These are phyloP conservation scores for Ormyrus labotus DNA, from an alignment of 2,888 invertebrate genomes.

Conservation along the genomic window DNA sequence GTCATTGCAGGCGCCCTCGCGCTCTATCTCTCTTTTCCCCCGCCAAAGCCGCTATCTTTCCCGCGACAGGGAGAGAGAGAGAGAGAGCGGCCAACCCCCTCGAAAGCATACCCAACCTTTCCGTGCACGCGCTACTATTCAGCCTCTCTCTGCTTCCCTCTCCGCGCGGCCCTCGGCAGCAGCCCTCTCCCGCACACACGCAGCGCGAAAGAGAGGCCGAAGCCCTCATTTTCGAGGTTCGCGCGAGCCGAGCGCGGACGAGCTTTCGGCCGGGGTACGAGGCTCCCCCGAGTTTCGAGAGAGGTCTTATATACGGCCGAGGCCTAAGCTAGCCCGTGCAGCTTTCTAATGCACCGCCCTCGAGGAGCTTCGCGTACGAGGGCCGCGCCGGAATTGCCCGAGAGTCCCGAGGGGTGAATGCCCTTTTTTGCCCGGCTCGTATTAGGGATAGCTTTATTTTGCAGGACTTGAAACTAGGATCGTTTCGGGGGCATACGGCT, in stretches of 20 bases:
- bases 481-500: too few species aligned
- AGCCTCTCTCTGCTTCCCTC: constrained; percentile 49
- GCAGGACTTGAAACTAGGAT: too few species aligned
- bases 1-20: constrained; percentile 75
- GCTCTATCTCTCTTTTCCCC: constrained; percentile 64
- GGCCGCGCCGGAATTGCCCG: background rate
- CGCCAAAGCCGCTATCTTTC: constrained; percentile 39
- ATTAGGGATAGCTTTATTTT: too few species aligned
- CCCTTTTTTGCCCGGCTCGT: background rate
- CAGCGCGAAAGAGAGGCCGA: constrained; percentile 49
- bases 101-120: constrained; percentile 57
- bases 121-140: constrained; percentile 34
- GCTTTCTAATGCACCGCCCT: constrained; percentile 37
- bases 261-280: background rate
- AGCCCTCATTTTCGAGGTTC: constrained; percentile 74
- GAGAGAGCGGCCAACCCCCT: constrained; percentile 57
- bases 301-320: constrained; percentile 59
- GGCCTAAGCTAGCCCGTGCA: constrained; percentile 60
- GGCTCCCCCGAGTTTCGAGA: constrained; percentile 22
- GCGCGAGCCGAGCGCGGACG: constrained; percentile 68
- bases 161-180: background rate
- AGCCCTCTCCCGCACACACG: too few species aligned
- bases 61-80: too few species aligned
- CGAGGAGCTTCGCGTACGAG: constrained; percentile 1
- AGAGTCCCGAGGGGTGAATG: background rate